A percentile compares a stretch with the other conserved stretches of the same genome.
Conservation (phyloP, 2,888 invertebrate species). For the Dasypolia templi region DNA sequence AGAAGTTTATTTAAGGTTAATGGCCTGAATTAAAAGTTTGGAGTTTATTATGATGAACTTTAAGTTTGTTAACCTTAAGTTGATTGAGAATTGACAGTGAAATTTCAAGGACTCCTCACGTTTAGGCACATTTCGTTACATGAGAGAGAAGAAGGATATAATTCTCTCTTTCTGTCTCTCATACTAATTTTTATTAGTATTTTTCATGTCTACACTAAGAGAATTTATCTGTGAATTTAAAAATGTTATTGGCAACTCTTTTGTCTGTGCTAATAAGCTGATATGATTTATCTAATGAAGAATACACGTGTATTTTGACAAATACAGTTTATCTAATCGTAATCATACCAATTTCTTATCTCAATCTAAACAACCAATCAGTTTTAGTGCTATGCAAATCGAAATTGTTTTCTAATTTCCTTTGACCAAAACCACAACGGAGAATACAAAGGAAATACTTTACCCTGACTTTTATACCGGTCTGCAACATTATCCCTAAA, state of each 20-base stretch:
- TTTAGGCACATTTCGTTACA: too few species aligned
- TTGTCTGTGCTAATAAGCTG: constrained; percentile 5
- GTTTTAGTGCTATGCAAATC: constrained; percentile 42
- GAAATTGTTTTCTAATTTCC: too few species aligned
- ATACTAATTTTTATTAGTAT: too few species aligned
- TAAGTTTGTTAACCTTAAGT: too few species aligned
- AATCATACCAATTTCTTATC: constrained; percentile 25
- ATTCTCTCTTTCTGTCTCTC: neutral
- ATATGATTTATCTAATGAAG: neutral
- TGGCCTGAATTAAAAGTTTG: constrained; percentile 10
- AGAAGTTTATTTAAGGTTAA: constrained; percentile 12
- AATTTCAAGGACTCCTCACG: too few species aligned
- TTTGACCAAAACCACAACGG: constrained; percentile 41
- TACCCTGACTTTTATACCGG: constrained; percentile 26
- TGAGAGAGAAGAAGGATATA: neutral
- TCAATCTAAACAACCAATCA: constrained; percentile 48
- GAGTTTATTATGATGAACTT: neutral
- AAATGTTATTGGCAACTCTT: neutral
- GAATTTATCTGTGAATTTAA: neutral
- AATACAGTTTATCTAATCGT: neutral
- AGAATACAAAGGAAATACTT: constrained; percentile 48
- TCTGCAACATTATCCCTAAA: constrained; percentile 12
- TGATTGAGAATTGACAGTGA: too few species aligned
- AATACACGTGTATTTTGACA: constrained; percentile 28
- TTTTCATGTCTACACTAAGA: neutral